Conservation (phyloP, 2,888 invertebrate genomes). For the Macaria liturata region DNA sequence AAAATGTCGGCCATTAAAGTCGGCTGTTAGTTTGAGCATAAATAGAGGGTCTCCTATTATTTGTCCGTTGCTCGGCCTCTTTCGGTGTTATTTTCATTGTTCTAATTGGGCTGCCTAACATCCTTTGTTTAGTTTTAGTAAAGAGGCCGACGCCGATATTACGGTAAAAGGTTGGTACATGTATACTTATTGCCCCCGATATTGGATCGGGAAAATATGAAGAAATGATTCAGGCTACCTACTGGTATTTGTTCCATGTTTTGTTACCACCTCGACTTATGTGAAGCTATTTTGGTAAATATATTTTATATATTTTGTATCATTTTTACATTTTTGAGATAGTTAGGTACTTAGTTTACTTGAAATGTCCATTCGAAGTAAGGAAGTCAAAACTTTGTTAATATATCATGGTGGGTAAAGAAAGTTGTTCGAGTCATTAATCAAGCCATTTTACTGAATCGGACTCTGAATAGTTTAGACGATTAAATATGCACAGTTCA, state of each 20-base stretch:
- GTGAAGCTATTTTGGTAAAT: too few species aligned
- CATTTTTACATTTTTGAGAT: too few species aligned
- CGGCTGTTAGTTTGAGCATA: slow-evolving; percentile 58
- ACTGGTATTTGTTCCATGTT: background rate
- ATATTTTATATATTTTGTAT: too few species aligned
- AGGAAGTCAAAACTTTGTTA: too few species aligned
- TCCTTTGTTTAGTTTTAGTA: slow-evolving; percentile 36
- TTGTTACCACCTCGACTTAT: too few species aligned
- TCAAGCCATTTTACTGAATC: too few species aligned
- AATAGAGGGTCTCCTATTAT: slow-evolving; percentile 43
- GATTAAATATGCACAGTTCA: too few species aligned
- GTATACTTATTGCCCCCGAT: slow-evolving; percentile 4
- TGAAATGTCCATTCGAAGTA: too few species aligned
- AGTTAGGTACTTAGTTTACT: too few species aligned
- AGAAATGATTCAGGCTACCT: background rate
- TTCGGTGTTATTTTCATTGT: slow-evolving; percentile 40
- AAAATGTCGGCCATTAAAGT: slow-evolving; percentile 61
- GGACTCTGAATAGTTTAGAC: too few species aligned
- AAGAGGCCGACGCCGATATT: slow-evolving; percentile 27
- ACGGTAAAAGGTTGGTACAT: slow-evolving; percentile 14
- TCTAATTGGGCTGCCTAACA: slow-evolving; percentile 35
- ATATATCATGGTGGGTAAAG: too few species aligned
- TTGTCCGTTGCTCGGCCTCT: slow-evolving; percentile 34
- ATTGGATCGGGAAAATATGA: slow-evolving; percentile 3
- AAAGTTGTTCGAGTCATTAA: too few species aligned